Conservation (phyloP, 2,888 invertebrate genomes). For the Athetis lepigone region DNA sequence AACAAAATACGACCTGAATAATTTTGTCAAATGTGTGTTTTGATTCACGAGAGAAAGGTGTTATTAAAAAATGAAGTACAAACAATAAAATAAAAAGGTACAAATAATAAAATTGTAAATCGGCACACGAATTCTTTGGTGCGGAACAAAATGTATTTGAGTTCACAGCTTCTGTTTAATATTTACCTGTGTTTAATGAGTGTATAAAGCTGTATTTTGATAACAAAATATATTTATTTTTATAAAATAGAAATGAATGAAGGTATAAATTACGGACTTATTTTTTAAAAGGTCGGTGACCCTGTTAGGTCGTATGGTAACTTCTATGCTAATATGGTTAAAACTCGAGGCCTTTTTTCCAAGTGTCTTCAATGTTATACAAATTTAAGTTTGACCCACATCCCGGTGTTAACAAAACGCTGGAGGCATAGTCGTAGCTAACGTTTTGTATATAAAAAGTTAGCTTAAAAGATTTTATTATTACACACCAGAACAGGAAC, state of each 20-base stretch:
- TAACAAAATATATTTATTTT: background rate
- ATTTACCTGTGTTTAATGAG: constrained; percentile 7
- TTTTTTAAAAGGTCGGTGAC: background rate
- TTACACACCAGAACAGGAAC: too few species aligned
- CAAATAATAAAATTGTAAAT: constrained; percentile 19
- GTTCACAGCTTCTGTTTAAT: background rate
- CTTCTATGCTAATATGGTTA: too few species aligned
- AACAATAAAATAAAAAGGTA: constrained; percentile 16
- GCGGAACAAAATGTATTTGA: constrained; percentile 5
- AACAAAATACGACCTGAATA: background rate
- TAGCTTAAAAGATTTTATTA: too few species aligned
- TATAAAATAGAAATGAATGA: background rate
- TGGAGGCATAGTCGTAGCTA: too few species aligned
- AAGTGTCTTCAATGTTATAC: too few species aligned
- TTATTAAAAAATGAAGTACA: constrained; percentile 5
- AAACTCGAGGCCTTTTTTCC: too few species aligned
- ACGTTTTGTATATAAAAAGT: too few species aligned
- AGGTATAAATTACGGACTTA: background rate
- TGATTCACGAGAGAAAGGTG: background rate
- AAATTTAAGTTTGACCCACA: too few species aligned
- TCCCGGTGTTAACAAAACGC: too few species aligned
- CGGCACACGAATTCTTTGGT: background rate
- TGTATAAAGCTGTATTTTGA: background rate
- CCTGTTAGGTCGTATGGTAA: background rate
- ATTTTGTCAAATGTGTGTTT: background rate